These are phyloP conservation scores for Leptinotarsa defecta DNA, from an alignment of 1,140 invertebrate genomes.

Conservation along the genomic window DNA sequence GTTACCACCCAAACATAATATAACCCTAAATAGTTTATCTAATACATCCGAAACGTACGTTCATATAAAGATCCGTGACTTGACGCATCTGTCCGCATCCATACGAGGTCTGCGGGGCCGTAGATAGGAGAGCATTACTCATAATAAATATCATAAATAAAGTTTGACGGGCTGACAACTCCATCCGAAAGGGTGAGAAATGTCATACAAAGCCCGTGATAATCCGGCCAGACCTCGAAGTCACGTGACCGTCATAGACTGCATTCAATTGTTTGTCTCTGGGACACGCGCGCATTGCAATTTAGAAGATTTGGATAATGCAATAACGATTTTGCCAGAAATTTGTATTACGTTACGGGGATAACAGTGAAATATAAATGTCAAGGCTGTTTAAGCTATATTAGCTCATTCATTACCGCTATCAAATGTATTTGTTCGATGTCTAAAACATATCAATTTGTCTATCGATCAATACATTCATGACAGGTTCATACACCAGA, in stretches of 20 bases:
- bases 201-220: slow-evolving; percentile 37
- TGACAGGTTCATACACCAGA: no score
- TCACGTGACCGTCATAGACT: slow-evolving; percentile 44
- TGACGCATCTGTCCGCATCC: slow-evolving; percentile 39
- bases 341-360: no score
- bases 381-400: no score
- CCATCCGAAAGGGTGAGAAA: slow-evolving; percentile 41
- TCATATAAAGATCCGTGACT: slow-evolving; percentile 39
- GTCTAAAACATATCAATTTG: no score
- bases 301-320: slow-evolving; percentile 9
- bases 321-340: not conserved
- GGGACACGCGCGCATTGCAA: not conserved
- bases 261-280: slow-evolving; percentile 34
- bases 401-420: no score
- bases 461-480: no score
- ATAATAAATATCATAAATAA: slow-evolving; percentile 49
- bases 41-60: slow-evolving; percentile 36
- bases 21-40: slow-evolving; percentile 35
- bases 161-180: slow-evolving; percentile 45
- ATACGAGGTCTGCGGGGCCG: slow-evolving; percentile 14
- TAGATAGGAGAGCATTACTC: slow-evolving; percentile 31
- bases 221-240: slow-evolving; percentile 41
- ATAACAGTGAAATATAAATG: no score
- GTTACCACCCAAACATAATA: slow-evolving; percentile 37
- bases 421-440: no score